These are phyloP conservation scores for Apostichopus japonicus DNA, from an alignment of 35 echinoderm and acorn worm species.

Conservation along the genomic window DNA sequence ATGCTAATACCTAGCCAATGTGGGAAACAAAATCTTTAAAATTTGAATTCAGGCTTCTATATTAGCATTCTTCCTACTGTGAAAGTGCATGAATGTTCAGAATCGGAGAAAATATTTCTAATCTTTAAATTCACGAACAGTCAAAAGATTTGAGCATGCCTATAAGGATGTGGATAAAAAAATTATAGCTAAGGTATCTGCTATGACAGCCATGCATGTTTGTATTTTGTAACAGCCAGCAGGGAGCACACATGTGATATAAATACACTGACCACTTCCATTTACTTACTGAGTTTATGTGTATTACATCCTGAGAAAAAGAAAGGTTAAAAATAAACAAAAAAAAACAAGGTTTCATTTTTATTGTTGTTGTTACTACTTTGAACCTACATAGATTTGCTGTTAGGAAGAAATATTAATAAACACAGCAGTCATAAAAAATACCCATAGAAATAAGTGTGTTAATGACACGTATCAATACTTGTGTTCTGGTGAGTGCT, in stretches of 20 bases:
- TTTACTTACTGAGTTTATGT: conserved; percentile 60
- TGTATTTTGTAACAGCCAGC: conserved; percentile 52
- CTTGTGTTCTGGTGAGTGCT: too few species aligned
- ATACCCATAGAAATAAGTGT: too few species aligned
- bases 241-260: conserved; percentile 40
- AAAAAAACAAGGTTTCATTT: not conserved
- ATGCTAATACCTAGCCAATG: too few species aligned
- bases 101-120: too few species aligned
- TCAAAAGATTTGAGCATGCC: conserved; percentile 1
- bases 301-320: conserved; percentile 58
- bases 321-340: conserved; percentile 39
- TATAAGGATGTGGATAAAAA: conserved; percentile 9
- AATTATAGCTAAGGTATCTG: conserved; percentile 5
- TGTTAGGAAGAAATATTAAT: not conserved
- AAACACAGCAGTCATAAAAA: not conserved
- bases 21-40: too few species aligned
- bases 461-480: too few species aligned
- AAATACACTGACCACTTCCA: conserved; percentile 30
- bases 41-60: not conserved
- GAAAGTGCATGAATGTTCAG: too few species aligned
- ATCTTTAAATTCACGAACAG: too few species aligned
- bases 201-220: conserved; percentile 47
- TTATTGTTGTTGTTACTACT: not conserved
- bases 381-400: not conserved
- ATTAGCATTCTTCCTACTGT: too few species aligned